Evolutionary conservation across 2,888 invertebrate genomes (phyloP).

Genomic region (Melolontha melolontha): DNA sequence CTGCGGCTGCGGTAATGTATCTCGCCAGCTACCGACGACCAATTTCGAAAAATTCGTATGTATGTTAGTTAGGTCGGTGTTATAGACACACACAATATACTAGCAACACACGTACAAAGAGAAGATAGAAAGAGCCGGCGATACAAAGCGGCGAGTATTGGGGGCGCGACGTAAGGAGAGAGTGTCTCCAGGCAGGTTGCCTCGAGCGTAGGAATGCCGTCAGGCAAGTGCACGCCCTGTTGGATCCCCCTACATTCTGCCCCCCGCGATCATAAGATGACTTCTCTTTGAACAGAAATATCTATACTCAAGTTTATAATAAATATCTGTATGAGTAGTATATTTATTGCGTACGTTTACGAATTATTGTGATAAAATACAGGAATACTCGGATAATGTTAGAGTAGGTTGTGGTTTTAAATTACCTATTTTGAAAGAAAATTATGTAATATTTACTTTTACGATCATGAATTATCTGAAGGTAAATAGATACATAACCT

Average conservation of each 20-base stretch:
- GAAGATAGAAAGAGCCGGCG: constrained; percentile 1
- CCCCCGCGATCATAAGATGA: constrained; percentile 43
- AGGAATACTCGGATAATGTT: constrained; percentile 12
- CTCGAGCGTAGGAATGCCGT: constrained; percentile 65
- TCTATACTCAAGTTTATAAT: constrained; percentile 15
- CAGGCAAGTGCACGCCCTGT: constrained; percentile 65
- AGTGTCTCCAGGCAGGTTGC: constrained; percentile 61
- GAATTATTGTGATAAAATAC: constrained; percentile 15
- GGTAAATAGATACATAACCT: no score
- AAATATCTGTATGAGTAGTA: constrained; percentile 7
- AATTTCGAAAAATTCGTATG: constrained; percentile 33
- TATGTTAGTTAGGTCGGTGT: constrained; percentile 25
- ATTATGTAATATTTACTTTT: no score
- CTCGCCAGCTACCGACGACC: constrained; percentile 23
- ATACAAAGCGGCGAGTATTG: constrained; percentile 2
- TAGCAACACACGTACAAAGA: no score
- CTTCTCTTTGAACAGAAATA: constrained; percentile 33
- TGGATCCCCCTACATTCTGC: constrained; percentile 47
- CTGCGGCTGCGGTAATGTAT: constrained; percentile 24
- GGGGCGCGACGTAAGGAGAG: constrained; percentile 30
- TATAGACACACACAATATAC: constrained; percentile 41
- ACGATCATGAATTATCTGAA: no score
- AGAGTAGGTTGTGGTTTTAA: constrained; percentile 17
- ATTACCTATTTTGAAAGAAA: neutral
- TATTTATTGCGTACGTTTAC: neutral